Evolutionary conservation across 2,797 vertebrate genomes (phyloP), one percentile per base, ranked within the genome.

Genomic region (Danio tinwini): DNA sequence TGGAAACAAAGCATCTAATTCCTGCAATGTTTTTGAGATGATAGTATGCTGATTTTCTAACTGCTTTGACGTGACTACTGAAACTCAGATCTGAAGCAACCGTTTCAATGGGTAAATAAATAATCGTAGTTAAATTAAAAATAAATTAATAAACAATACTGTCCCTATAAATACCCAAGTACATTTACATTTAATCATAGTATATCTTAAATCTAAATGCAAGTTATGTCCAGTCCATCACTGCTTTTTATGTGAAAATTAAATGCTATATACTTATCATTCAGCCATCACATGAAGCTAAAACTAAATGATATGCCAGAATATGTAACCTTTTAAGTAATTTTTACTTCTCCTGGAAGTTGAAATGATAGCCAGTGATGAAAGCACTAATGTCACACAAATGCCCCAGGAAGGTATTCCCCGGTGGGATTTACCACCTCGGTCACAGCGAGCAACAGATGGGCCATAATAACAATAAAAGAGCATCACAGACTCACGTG

Each of bases 401-500:
- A 85, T 52, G 39, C 69, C 13, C 39, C 12, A 40, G 55, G 61
- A 72, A 70, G 58, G 65, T 78, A 62, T 61, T 72, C 68, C 69
- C 81, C 76, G 13, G 10, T 39, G 67, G 78, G 88, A 90, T 93
- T 93, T 93, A 93, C 91, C 93, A 94, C 94, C 93, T 94, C 93
- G 93, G 93, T 86, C 29, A 12, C 44, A 40, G 52, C 40, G 45
- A 82, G 72, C 88, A 90, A 91, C 94, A 95, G 94, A 94, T 95
- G 95, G 92, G 90, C 92, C 89, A 87, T 89, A 29, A 29, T 29
- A 92, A 92, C 89, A 93, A 92, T 93, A 91, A 91, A 86, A 93
- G 91, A 88, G 69, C 75, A 16, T 93, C 91, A 91, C 75, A 14
- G 90, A 89, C 90, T 94, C 93, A 94, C 90, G 94, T 95, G 95